phyloP scores from a whole-genome alignment of 2,113 vertebrate species.

The Grammomys surdaster region DNA sequence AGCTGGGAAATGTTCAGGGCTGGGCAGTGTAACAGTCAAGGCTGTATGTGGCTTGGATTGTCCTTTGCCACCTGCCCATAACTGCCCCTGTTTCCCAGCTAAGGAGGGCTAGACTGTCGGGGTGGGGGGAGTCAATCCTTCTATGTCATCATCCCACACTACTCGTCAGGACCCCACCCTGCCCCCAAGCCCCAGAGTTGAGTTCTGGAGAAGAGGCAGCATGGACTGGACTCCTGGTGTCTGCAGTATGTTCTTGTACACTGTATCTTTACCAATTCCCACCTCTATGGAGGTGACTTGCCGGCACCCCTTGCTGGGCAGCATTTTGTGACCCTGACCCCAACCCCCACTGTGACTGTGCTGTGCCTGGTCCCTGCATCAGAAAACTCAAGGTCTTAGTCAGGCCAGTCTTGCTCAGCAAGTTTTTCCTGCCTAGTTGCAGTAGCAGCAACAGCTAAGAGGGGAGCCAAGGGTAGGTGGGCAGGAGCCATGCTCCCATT shows the following conservation, averaged over 20 bases:
- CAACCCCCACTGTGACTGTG: background rate
- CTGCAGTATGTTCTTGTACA: background rate
- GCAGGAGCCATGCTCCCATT: background rate
- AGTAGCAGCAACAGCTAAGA: background rate
- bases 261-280: background rate
- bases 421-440: slow-evolving; percentile 71
- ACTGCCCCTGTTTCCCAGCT: background rate
- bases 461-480: background rate
- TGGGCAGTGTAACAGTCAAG: background rate
- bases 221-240: background rate
- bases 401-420: slow-evolving; percentile 50
- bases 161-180: background rate
- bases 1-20: background rate
- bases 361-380: background rate
- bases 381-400: background rate
- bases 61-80: background rate
- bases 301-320: background rate
- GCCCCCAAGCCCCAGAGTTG: background rate
- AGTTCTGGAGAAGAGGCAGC: background rate
- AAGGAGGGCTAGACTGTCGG: background rate
- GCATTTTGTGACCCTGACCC: background rate
- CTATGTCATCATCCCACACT: background rate
- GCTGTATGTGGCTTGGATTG: background rate
- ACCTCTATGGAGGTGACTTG: background rate
- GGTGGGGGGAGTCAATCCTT: background rate